Evolutionary conservation across 1,140 invertebrate species (phyloP).

Genomic region (Drosophila busckii): DNA sequence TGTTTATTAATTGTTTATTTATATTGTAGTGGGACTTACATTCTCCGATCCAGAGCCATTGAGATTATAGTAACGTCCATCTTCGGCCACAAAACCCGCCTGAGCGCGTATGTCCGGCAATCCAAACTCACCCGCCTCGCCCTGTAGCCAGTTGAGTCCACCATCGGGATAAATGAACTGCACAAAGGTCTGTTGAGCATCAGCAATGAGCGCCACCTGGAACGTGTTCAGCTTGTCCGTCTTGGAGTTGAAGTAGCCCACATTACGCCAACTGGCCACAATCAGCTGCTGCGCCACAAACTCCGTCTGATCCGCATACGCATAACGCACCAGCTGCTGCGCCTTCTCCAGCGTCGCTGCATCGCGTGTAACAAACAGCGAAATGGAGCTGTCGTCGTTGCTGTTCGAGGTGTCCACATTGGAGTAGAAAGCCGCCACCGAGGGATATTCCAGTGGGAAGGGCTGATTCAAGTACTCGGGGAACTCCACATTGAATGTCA

Average conservation of each 20-base stretch:
- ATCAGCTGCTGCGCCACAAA: constrained; percentile 83
- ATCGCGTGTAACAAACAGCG: constrained; percentile 88
- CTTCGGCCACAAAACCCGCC: constrained; percentile 92
- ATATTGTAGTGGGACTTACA: constrained; percentile 78
- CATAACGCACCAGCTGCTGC: constrained; percentile 83
- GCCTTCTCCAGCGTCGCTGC: constrained; percentile 83
- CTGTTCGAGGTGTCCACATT: constrained; percentile 90
- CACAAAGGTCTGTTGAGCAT: constrained; percentile 89
- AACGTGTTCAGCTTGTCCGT: constrained; percentile 82
- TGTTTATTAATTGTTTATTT: background rate
- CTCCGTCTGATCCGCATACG: constrained; percentile 84
- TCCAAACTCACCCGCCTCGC: constrained; percentile 83
- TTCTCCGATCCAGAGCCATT: constrained; percentile 93
- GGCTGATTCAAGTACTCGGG: constrained; percentile 91
- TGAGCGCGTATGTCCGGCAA: constrained; percentile 93
- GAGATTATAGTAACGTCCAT: constrained; percentile 86
- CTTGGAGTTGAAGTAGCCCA: constrained; percentile 80
- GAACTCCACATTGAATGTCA: constrained; percentile 93
- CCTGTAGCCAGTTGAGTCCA: constrained; percentile 95
- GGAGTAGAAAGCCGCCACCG: constrained; percentile 93
- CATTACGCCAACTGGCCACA: constrained; percentile 87
- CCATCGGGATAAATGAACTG: constrained; percentile 92
- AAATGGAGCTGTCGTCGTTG: constrained; percentile 83
- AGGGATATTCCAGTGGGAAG: constrained; percentile 93
- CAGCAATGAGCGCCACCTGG: constrained; percentile 85